Evolutionary conservation across 2,888 invertebrate species (phyloP).

Genomic region (Heliconius charithonia): DNA sequence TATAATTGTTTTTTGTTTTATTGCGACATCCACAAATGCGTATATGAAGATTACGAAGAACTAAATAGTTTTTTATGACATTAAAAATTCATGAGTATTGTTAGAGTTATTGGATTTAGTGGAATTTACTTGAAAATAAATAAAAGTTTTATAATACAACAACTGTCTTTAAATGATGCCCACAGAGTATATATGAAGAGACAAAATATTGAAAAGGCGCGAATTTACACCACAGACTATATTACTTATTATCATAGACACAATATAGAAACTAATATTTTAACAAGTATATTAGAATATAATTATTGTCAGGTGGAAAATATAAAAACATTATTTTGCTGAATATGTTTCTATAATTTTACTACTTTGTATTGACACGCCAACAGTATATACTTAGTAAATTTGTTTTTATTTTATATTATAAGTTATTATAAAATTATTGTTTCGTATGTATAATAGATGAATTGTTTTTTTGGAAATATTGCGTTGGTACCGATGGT

Average conservation of each 20-base stretch:
- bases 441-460: background rate
- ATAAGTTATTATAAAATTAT: background rate
- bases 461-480: background rate
- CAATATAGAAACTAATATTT: too few species aligned
- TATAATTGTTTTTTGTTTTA: slow-evolving; percentile 39
- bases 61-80: background rate
- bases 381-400: background rate
- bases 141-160: too few species aligned
- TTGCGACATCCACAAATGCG: slow-evolving; percentile 29
- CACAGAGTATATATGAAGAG: too few species aligned
- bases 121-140: too few species aligned
- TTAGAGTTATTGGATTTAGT: too few species aligned
- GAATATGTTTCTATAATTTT: background rate
- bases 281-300: background rate
- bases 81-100: background rate
- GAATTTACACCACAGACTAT: too few species aligned
- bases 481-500: too few species aligned
- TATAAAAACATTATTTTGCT: background rate
- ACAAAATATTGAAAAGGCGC: too few species aligned
- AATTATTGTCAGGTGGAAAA: background rate
- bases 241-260: too few species aligned
- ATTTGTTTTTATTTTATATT: background rate
- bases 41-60: background rate
- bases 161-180: too few species aligned
- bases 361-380: background rate